Evolutionary conservation across 35 echinoderm and acorn worm species (phyloP).

Genomic region (Strongylocentrotus purpuratus): DNA sequence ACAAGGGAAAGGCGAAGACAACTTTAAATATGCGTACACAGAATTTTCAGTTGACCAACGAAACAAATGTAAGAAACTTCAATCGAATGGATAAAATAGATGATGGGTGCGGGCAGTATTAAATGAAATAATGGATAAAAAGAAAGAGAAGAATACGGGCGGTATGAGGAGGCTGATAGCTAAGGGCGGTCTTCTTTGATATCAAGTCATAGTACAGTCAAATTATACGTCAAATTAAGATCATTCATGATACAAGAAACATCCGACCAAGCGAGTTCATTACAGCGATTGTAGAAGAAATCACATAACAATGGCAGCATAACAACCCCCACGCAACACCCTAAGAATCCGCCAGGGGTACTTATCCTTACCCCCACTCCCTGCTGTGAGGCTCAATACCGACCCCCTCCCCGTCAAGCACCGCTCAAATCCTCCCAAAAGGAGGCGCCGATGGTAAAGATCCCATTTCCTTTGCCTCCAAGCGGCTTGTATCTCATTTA

Average conservation of each 20-base stretch:
- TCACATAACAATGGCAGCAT: background rate
- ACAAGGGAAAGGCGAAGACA: no score
- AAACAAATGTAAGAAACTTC: no score
- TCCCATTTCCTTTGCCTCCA: background rate
- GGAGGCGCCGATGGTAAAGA: background rate
- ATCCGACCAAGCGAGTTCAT: background rate
- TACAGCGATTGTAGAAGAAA: background rate
- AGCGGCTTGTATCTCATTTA: background rate
- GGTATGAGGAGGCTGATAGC: background rate
- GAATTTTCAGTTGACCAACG: no score
- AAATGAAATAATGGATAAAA: background rate
- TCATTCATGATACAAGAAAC: background rate
- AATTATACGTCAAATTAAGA: background rate
- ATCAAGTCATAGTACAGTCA: background rate
- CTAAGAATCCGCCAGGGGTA: background rate
- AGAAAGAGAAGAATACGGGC: background rate
- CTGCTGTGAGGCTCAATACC: background rate
- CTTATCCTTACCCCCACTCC: background rate
- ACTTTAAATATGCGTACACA: no score
- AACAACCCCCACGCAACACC: background rate
- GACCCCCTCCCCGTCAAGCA: background rate
- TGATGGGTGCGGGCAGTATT: background rate
- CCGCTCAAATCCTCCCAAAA: background rate
- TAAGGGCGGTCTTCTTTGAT: background rate
- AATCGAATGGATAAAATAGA: no score